These are phyloP conservation scores for Trissolcus japonicus DNA, from an alignment of 2,888 invertebrate species.

Conservation along the genomic window DNA sequence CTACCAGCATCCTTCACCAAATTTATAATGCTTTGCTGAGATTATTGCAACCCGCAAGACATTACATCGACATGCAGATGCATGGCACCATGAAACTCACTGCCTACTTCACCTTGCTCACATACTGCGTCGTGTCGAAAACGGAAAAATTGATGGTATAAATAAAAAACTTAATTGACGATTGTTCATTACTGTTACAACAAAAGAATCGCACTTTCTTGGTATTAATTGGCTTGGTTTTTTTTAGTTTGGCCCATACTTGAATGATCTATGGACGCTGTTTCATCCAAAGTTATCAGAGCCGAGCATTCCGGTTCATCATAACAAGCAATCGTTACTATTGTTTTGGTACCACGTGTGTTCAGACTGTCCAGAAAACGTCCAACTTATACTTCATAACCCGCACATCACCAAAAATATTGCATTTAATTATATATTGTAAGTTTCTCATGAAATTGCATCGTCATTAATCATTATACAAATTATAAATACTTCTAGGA, in stretches of 20 bases:
- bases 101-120: constrained; percentile 93
- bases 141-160: constrained; percentile 91
- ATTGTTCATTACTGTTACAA: no score
- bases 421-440: constrained; percentile 97
- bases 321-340: constrained; percentile 94
- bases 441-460: constrained; percentile 74
- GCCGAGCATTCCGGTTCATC: constrained; percentile 95
- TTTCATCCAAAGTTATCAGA: constrained; percentile 96
- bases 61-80: constrained; percentile 89
- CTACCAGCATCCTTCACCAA: constrained; percentile 80
- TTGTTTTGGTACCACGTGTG: constrained; percentile 96
- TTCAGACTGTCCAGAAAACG: constrained; percentile 94
- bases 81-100: constrained; percentile 95
- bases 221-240: not conserved
- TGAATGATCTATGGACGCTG: constrained; percentile 93
- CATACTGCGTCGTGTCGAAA: constrained; percentile 92
- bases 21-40: constrained; percentile 86
- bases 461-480: no score
- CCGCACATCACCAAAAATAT: constrained; percentile 94
- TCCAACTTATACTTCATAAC: constrained; percentile 91
- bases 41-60: constrained; percentile 88
- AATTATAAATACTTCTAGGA: no score
- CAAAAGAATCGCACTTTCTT: no score
- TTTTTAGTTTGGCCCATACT: constrained; percentile 92
- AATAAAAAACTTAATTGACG: not conserved